Evolutionary conservation across 1,140 invertebrate genomes (phyloP), one percentile per base, ranked within the genome.

Genomic region (Drosophila nigrodunni): DNA sequence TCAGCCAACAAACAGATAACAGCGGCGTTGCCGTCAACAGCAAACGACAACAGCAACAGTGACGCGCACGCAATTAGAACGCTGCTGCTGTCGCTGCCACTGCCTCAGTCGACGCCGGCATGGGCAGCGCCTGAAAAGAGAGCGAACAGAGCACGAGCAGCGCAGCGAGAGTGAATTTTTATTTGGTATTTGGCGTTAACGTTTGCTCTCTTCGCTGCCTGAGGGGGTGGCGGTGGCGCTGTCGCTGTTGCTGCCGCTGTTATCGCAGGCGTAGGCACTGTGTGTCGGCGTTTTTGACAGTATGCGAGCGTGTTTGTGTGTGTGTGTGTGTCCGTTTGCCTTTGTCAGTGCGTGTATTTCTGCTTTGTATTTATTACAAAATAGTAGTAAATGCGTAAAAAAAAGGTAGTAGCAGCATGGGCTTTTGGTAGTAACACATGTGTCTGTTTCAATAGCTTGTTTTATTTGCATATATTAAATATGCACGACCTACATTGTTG

Each of bases 401-500:
- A 66, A 70, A 76, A 78, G 39, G 64, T 66, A 80, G 80, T 79
- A 74, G 25, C 6, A 30, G 25, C 6, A 5, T 30, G 3, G 25
- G 67, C 37, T 79, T 82, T 82, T 71, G 60, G 50, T 71, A 60
- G 66, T 35, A 69, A 11, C 30, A 11, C 30, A 67, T 58, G 54
- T n/a, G 57, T 82, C 65, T 88, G 61, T 74, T 82, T 73, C 35
- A 74, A 77, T 68, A 39, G 18, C 15, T 57, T 50, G 39, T 65
- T 78, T 80, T 89, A 80, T 88, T 88, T 88, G 80, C 85, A 83
- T 89, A 89, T 78, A 82, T 79, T 88, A 62, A 82, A 87, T 87
- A 88, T 87, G 83, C 83, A 80, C 83, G 83, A 87, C 83, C 83
- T 78, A 88, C 83, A 87, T 86, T 82, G 78, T 81, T 83, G 76